Evolutionary conservation across 1,140 invertebrate species (phyloP).

Genomic region (Neuroterus valhalla): DNA sequence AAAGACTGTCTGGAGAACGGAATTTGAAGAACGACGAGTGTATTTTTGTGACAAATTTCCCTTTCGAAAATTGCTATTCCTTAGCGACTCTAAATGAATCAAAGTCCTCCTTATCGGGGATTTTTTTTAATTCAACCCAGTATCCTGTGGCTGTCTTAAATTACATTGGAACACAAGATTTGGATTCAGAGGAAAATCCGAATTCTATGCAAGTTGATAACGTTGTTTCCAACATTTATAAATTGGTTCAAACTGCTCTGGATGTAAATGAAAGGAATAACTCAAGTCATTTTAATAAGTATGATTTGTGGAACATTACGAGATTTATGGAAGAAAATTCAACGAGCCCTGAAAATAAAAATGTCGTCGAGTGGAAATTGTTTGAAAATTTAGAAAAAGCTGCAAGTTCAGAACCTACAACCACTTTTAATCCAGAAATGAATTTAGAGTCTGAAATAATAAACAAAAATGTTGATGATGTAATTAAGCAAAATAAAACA

Average conservation of each 20-base stretch:
- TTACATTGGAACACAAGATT: not conserved
- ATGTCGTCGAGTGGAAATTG: not conserved
- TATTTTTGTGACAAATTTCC: conserved; percentile 43
- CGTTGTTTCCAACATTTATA: conserved; percentile 48
- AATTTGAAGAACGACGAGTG: conserved; percentile 40
- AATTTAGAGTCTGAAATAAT: conserved; percentile 6
- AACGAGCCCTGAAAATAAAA: not conserved
- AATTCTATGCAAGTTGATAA: conserved; percentile 42
- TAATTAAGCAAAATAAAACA: not conserved
- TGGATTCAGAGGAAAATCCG: not conserved
- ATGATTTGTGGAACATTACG: conserved; percentile 32
- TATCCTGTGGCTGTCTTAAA: not conserved
- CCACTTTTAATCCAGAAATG: too few relatives aligned
- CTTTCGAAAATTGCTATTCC: conserved; percentile 38
- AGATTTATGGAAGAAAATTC: not conserved
- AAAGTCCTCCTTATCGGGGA: not conserved
- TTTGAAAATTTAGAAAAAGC: conserved; percentile 1
- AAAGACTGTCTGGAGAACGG: conserved; percentile 19
- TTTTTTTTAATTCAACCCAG: not conserved
- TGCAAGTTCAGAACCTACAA: not conserved
- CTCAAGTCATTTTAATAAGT: not conserved
- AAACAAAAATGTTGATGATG: not conserved
- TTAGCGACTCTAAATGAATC: not conserved
- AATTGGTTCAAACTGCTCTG: conserved; percentile 41
- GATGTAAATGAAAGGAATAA: conserved; percentile 31